A percentile compares a stretch with the other conserved stretches of the same genome.
These are phyloP conservation scores for Sceloporus tristichus DNA, from an alignment of 2,113 vertebrate species.

Conservation along the genomic window DNA sequence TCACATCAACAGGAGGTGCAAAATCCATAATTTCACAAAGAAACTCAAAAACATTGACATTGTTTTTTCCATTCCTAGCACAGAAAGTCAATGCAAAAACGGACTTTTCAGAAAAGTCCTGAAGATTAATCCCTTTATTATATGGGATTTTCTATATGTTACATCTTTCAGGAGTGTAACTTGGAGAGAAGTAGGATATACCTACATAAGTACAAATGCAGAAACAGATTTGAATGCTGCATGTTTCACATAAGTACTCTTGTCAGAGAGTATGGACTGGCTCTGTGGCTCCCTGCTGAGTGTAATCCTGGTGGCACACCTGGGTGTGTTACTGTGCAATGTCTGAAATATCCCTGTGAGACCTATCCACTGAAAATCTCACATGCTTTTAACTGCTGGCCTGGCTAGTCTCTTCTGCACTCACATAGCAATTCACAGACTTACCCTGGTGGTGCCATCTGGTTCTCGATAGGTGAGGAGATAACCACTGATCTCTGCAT, in stretches of 20 bases:
- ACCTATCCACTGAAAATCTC: neutral
- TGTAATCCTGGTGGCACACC: neutral
- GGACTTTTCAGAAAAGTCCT: neutral
- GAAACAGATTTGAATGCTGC: too few species aligned
- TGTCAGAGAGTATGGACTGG: neutral
- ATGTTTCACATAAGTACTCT: neutral
- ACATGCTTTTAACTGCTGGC: neutral
- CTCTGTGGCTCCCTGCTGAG: neutral
- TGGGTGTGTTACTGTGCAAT: neutral
- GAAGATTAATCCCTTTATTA: neutral
- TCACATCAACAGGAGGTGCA: too few species aligned
- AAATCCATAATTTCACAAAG: too few species aligned
- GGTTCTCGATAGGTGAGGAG: slow-evolving; percentile 80
- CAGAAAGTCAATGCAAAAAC: neutral
- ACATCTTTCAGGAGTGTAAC: neutral
- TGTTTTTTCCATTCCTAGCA: neutral
- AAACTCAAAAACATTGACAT: too few species aligned
- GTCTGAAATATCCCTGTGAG: neutral
- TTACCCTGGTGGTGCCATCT: slow-evolving; percentile 82
- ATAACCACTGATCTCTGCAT: slow-evolving; percentile 86
- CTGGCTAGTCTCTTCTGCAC: neutral
- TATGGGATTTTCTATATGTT: neutral
- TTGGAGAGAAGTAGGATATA: too few species aligned
- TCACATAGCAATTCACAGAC: neutral
- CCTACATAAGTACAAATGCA: too few species aligned